Evolutionary conservation across 2,888 invertebrate genomes (phyloP).

Genomic region (Zhengitettix transpicula): DNA sequence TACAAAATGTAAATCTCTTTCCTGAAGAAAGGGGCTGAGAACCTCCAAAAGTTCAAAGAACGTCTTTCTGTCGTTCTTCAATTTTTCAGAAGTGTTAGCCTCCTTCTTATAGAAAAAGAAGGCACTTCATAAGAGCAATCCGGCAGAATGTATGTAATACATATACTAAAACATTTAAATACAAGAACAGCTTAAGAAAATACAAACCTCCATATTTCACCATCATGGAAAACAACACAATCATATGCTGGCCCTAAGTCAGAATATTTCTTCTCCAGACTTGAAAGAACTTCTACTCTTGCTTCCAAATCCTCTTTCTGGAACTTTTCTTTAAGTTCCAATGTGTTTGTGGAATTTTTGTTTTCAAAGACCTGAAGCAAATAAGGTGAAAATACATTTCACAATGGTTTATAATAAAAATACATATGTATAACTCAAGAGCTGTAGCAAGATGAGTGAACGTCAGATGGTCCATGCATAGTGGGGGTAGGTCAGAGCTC

Average conservation of each 20-base stretch:
- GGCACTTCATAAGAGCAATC: too few relatives aligned
- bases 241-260: conserved; percentile 85
- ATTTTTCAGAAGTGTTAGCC: too few relatives aligned
- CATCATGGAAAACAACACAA: conserved; percentile 85
- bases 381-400: background rate
- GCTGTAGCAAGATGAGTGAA: background rate
- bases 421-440: background rate
- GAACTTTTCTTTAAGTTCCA: conserved; percentile 47
- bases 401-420: background rate
- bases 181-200: too few relatives aligned
- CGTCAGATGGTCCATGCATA: conserved; percentile 1
- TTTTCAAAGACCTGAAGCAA: conserved; percentile 45
- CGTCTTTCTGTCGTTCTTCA: too few relatives aligned
- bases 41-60: too few relatives aligned
- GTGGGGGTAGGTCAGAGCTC: too few relatives aligned
- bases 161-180: too few relatives aligned
- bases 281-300: conserved; percentile 63
- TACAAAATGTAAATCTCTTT: too few relatives aligned
- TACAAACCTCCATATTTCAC: conserved; percentile 60
- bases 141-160: too few relatives aligned
- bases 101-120: too few relatives aligned
- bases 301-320: conserved; percentile 79
- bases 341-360: conserved; percentile 31
- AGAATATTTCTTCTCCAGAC: conserved; percentile 70
- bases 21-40: too few relatives aligned